These are phyloP conservation scores for Emys orbicularis DNA, from an alignment of 2,797 vertebrate genomes.

Conservation along the genomic window DNA sequence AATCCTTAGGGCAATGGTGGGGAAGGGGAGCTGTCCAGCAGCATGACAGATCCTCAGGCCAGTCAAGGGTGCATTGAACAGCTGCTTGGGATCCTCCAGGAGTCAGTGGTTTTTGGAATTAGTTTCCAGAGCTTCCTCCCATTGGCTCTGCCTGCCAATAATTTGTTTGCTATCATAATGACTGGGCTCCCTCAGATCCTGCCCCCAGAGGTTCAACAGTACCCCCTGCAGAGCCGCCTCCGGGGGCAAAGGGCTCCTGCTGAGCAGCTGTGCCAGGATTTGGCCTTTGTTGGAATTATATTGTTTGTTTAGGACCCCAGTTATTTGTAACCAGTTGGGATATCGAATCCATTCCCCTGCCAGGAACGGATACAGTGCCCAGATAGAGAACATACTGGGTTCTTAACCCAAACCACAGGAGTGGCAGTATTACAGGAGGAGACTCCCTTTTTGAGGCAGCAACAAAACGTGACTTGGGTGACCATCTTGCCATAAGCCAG, in stretches of 20 bases:
- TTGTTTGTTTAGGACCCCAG: neutral
- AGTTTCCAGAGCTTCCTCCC: neutral
- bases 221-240: neutral
- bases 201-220: neutral
- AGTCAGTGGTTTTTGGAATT: neutral
- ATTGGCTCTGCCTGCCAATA: neutral
- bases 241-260: neutral
- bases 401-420: neutral
- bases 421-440: neutral
- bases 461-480: neutral
- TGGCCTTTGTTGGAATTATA: neutral
- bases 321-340: neutral
- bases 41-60: neutral
- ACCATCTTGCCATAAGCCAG: neutral
- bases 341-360: neutral
- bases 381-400: neutral
- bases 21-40: neutral
- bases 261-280: neutral
- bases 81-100: neutral
- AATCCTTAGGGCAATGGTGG: neutral
- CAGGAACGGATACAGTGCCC: neutral
- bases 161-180: neutral
- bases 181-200: neutral
- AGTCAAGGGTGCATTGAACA: neutral
- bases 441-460: neutral